A percentile compares a stretch with the other conserved stretches of the same genome.
Conservation (phyloP, 2,797 vertebrate genomes). For the Triplophysa bombifrons region DNA sequence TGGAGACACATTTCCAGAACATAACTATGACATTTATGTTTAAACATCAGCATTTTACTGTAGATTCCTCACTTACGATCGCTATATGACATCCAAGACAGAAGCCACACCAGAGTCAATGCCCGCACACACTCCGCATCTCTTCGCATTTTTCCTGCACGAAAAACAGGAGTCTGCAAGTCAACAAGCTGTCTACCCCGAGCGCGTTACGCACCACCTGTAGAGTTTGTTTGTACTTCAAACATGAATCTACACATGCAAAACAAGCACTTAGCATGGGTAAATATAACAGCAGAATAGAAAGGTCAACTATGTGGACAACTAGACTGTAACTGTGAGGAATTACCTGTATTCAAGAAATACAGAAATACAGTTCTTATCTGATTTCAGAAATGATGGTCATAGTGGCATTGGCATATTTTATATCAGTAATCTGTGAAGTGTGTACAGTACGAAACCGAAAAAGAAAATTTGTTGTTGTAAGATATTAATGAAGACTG, state of each 20-base stretch:
- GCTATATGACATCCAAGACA: conserved; percentile 57
- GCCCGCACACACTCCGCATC: background rate
- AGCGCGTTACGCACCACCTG: conserved; percentile 35
- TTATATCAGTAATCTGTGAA: no score
- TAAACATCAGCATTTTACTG: background rate
- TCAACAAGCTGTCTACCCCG: conserved; percentile 44
- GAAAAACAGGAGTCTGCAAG: conserved; percentile 24
- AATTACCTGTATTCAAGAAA: background rate
- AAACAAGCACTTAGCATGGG: conserved; percentile 64
- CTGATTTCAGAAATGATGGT: no score
- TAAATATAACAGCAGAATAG: conserved; percentile 27
- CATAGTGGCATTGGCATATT: no score
- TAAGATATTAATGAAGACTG: no score
- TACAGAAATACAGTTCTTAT: no score
- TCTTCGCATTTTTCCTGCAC: conserved; percentile 60
- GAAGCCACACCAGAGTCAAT: conserved; percentile 60
- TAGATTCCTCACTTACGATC: conserved; percentile 61
- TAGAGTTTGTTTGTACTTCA: conserved; percentile 67
- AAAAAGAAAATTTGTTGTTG: no score
- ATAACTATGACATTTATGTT: background rate
- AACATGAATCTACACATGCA: conserved; percentile 66
- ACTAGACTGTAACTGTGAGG: background rate
- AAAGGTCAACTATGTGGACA: conserved; percentile 21
- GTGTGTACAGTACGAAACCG: no score
- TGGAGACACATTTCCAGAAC: conserved; percentile 41